Percentiles rank a stretch among this genome's conserved stretches.
Conservation (phyloP, 2,888 invertebrate genomes). For the Chironomus riparius region DNA sequence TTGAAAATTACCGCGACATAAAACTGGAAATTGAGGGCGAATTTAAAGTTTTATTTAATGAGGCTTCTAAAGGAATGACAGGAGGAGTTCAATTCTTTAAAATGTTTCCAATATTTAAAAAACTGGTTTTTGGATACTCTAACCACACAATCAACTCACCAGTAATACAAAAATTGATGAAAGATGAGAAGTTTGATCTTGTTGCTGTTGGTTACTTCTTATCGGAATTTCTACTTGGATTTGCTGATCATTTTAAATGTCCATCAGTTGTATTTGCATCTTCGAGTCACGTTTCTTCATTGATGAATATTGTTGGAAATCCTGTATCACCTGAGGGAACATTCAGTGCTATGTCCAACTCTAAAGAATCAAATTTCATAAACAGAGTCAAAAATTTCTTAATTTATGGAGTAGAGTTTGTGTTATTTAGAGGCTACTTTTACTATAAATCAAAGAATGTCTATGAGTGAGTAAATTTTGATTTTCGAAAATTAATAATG, state of each 20-base stretch:
- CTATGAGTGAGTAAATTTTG: too few relatives aligned
- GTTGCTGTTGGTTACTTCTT: conserved; percentile 35
- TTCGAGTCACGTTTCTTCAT: conserved; percentile 33
- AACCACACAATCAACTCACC: not conserved
- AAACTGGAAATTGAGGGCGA: not conserved
- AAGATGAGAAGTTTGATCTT: conserved; percentile 34
- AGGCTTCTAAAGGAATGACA: not conserved
- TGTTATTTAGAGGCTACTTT: too few relatives aligned
- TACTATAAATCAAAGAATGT: too few relatives aligned
- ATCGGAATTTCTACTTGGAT: conserved; percentile 37
- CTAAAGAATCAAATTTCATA: too few relatives aligned
- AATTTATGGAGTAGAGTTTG: too few relatives aligned
- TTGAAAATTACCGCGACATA: not conserved
- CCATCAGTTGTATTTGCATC: conserved; percentile 34
- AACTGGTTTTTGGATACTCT: too few relatives aligned
- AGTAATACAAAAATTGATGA: conserved; percentile 26
- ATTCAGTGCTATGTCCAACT: too few relatives aligned
- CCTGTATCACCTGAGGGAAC: too few relatives aligned
- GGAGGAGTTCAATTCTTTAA: not conserved
- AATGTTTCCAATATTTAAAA: not conserved
- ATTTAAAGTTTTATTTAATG: not conserved
- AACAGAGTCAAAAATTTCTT: too few relatives aligned
- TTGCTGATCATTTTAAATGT: conserved; percentile 37
- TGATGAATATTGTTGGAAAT: conserved; percentile 29
- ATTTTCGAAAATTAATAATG: too few relatives aligned